Evolutionary conservation across 92 coral and sea anemone species (phyloP).

Genomic region (Isaurus tuberculatus): DNA sequence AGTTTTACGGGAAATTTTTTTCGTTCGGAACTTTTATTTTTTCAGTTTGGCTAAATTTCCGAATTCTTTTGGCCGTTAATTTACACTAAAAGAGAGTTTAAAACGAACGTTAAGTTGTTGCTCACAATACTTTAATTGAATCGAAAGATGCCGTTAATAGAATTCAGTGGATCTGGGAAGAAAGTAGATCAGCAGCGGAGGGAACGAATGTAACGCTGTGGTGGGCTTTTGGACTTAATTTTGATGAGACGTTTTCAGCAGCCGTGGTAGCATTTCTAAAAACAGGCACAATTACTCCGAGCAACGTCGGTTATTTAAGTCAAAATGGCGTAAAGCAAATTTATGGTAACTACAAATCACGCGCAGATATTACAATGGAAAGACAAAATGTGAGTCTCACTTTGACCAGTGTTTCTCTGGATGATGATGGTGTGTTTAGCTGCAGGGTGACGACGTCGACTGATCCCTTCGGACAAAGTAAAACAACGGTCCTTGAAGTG

Average conservation of each 20-base stretch:
- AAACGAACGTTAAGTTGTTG: no score
- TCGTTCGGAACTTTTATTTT: no score
- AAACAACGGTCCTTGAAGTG: not conserved
- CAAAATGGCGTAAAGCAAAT: not conserved
- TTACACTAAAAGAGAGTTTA: no score
- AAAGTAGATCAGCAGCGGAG: not conserved
- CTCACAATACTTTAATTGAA: not conserved
- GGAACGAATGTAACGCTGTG: not conserved
- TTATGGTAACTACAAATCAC: not conserved
- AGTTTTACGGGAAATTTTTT: no score
- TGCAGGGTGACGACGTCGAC: not conserved
- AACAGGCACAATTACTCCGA: not conserved
- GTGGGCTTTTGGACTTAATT: slow-evolving; percentile 22
- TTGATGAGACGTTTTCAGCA: not conserved
- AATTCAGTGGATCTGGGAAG: not conserved
- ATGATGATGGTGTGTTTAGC: not conserved
- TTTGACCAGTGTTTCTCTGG: not conserved
- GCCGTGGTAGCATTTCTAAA: not conserved
- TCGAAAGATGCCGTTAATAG: not conserved
- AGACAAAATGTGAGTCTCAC: not conserved
- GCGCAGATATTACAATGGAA: no score
- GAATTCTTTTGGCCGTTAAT: no score
- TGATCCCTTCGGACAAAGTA: not conserved
- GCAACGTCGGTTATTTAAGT: not conserved
- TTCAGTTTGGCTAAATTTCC: no score